Base-by-base conservation (phyloP, 1,140 invertebrate species). In the Heliconius nattereri region DNA sequence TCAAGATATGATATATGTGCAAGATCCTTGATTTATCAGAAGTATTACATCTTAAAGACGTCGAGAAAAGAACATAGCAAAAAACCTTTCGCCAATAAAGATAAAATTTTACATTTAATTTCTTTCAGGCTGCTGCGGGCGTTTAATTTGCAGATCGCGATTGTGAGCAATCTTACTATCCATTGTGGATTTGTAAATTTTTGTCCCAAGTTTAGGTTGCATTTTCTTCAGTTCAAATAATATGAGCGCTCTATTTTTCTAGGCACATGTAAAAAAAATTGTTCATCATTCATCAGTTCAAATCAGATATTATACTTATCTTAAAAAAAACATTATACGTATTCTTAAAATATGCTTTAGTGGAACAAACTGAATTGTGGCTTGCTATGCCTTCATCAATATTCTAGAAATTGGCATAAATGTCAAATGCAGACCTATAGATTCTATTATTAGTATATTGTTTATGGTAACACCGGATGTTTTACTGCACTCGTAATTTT, bases 391-490 rank as follows among this genome's bases (percentile, higher is more conserved):
- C 49, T 82, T 70, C 75, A 81, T 80, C 78, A 72, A 81, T 81
- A 84, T 84, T 89, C 16, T 75, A 81, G 80, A 85, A 87, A 92
- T 94, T 91, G 90, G 91, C 90, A 88, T 87, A 79, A 80, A 77
- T 91, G 88, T 92, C 91, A 93, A 90, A 92, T 85, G 83, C 75
- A 77, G 83, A 73, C 78, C 84, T 79, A 81, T 78, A 60, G 84
- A 78, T 70, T 77, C 75, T 90, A 88, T 83, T 89, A 92, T 92
- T 89, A 91, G 91, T 86, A 82, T 81, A 83, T 85, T 93, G 92
- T 92, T 94, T 93, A 94, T 86, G 83, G 82, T 76, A 87, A 87
- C 82, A 86, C 83, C 91, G 92, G 91, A 94, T 92, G 91, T 81
- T 83, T 84, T 83, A 37, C 73, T 73, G 75, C 37, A 70, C 71